Evolutionary conservation across 2,888 invertebrate species (phyloP).

Genomic region (Chymomyza fuscimana): DNA sequence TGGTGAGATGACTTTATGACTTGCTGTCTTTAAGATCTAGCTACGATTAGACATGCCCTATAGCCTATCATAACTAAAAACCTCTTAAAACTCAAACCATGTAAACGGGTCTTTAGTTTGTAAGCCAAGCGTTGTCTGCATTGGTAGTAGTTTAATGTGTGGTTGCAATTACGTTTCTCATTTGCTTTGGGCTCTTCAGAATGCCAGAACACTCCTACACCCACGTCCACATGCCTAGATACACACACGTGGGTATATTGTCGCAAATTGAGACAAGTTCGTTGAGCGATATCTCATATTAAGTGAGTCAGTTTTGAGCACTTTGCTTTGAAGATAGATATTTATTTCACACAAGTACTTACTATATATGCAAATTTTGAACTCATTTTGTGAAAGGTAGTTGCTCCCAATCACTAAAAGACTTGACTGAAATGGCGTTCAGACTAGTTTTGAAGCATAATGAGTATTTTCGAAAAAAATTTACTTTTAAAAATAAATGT

Average conservation of each 20-base stretch:
- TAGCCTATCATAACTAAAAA: background rate
- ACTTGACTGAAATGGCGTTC: too few species aligned
- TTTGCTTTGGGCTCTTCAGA: background rate
- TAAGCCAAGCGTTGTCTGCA: background rate
- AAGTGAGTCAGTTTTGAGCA: background rate
- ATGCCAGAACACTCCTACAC: background rate
- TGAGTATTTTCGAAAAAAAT: too few species aligned
- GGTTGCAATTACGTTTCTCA: conserved; percentile 9
- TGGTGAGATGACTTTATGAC: too few species aligned
- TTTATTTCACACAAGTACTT: background rate
- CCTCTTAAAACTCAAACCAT: background rate
- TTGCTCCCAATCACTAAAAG: background rate
- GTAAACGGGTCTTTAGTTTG: background rate
- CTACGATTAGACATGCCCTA: too few species aligned
- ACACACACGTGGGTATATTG: background rate
- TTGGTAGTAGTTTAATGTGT: background rate
- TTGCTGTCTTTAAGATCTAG: too few species aligned
- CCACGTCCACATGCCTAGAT: background rate
- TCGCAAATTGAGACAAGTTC: conserved; percentile 4
- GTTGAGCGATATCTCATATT: conserved; percentile 1
- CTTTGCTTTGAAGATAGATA: background rate
- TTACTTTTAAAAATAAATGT: too few species aligned
- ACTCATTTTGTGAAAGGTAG: background rate
- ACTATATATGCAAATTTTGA: conserved; percentile 2
- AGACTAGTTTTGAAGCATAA: too few species aligned